Conservation (phyloP, 2,888 invertebrate genomes). For the Lymantria monacha region DNA sequence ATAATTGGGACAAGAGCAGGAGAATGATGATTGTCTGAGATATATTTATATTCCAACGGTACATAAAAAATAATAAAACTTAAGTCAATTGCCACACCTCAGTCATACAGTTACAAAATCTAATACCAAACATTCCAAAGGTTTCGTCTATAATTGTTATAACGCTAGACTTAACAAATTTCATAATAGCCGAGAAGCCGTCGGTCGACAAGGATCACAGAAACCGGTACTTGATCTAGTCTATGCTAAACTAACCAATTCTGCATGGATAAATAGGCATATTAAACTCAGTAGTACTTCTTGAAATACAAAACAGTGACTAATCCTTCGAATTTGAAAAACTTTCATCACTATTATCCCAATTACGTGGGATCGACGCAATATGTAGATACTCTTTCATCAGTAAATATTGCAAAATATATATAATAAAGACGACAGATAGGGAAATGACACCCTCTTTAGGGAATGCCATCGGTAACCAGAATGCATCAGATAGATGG, state of each 20-base stretch:
- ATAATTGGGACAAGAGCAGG: too few species aligned
- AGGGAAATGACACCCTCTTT: too few species aligned
- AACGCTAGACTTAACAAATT: conserved; percentile 10
- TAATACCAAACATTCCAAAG: conserved; percentile 15
- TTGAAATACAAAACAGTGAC: too few species aligned
- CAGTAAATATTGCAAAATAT: too few species aligned
- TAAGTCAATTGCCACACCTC: conserved; percentile 6
- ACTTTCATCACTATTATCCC: too few species aligned
- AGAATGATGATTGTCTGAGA: too few species aligned
- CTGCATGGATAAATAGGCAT: neutral
- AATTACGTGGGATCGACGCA: too few species aligned
- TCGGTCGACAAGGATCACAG: neutral
- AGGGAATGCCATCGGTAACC: too few species aligned
- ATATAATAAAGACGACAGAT: too few species aligned
- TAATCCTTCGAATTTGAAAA: too few species aligned
- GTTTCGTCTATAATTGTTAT: conserved; percentile 8
- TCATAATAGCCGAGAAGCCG: conserved; percentile 12
- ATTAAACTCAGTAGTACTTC: neutral
- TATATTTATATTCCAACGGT: neutral
- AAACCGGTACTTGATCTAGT: conserved; percentile 20
- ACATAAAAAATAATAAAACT: neutral
- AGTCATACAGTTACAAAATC: conserved; percentile 23
- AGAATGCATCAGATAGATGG: too few species aligned
- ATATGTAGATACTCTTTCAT: too few species aligned
- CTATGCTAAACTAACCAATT: neutral